A percentile compares a stretch with the other conserved stretches of the same genome.
phyloP scores from a whole-genome alignment of 1,140 invertebrate genomes.

The Ylistrum balloti region DNA sequence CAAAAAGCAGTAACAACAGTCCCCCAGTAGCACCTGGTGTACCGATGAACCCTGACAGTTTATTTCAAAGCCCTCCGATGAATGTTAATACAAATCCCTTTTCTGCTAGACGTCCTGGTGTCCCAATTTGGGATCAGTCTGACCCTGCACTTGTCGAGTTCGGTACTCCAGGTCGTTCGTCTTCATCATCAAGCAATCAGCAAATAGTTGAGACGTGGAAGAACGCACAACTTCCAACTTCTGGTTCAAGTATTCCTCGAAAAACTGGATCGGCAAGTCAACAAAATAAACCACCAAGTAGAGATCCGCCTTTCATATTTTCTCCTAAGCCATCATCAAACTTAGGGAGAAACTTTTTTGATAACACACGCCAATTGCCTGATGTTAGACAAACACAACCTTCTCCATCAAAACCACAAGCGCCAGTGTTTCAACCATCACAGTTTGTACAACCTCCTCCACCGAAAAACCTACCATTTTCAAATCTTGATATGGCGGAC shows the following conservation, averaged over 20 bases:
- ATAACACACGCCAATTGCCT: neutral
- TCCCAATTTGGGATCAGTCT: neutral
- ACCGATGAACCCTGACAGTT: neutral
- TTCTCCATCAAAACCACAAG: neutral
- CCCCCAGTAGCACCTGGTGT: neutral
- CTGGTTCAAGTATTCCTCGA: neutral
- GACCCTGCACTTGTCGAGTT: neutral
- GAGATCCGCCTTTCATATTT: neutral
- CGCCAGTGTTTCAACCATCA: neutral
- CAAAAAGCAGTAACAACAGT: neutral
- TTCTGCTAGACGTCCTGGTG: conserved; percentile 3
- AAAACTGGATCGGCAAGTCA: neutral
- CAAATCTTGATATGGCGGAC: neutral
- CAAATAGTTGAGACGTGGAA: neutral
- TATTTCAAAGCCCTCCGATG: neutral
- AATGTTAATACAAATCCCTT: neutral
- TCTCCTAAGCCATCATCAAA: neutral
- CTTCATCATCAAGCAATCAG: neutral
- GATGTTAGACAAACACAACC: neutral
- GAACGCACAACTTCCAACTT: neutral
- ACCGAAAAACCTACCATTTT: neutral
- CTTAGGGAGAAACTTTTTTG: neutral
- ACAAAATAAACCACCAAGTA: neutral
- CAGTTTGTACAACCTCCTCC: neutral
- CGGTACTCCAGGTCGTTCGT: neutral